Base-by-base conservation (phyloP, 2,888 invertebrate genomes). In the Drosophila falleni region DNA sequence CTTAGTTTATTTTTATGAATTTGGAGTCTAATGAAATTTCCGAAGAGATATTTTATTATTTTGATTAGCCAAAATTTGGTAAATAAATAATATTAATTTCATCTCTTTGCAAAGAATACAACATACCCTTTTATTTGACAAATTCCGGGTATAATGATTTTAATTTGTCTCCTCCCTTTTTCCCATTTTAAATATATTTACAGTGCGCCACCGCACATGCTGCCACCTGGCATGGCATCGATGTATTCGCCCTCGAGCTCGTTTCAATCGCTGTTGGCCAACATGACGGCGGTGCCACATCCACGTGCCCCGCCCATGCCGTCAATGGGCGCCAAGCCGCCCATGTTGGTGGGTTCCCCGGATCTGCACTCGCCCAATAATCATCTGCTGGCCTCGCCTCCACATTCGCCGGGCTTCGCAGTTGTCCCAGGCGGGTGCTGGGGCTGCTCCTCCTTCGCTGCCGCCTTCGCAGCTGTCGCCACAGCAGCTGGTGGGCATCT, bases 221-320 rank as follows among this genome's bases (percentile, higher is more conserved):
- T 96, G 64, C 94, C 95, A 50, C 95, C 94, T 16, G 94, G 94
- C 39, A 94, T 95, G 90, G 94, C 94, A 64, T 92, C 93, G 13
- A 92, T 94, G 64, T 94, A 94, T 80, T 94, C 94, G 31, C 80
- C 93, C 26, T 92, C 93, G 41, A 95, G 94, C 90, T 96, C 97
- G 47, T 97, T 97, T 93, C 97, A 98, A 92, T 97, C 96, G 10
- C 94, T 97, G 29, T 93, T 98, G 91, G 91, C 93, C 64, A 94
- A 92, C 69, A 92, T 92, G 92, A 91, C 91, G 9, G 92, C 91
- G 3, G 87, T 91, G 70, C 97, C 97, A 3, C 96, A 97, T 16
- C 70, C 72, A 5, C 84, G 77, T 5, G 62, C 53, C n/a, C 91
- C 90, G 8, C 68, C 85, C 16, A 82, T 91, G 80, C 81, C 76